Conservation (phyloP, 2,113 vertebrate genomes). For the Calidris pygmaea region DNA sequence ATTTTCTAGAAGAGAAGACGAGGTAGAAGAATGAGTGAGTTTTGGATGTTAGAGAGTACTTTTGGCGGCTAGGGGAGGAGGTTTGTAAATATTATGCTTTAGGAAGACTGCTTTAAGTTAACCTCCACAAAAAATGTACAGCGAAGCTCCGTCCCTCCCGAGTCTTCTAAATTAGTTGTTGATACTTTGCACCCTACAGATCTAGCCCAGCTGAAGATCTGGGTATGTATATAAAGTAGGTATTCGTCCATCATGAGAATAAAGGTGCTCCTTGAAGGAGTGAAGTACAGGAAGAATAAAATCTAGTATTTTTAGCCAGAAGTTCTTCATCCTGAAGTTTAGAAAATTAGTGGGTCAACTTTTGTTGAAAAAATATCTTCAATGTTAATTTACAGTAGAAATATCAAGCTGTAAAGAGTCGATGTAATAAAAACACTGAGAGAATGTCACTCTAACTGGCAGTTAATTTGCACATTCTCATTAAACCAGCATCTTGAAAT, state of each 20-base stretch:
- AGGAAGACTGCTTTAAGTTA: neutral
- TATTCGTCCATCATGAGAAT: neutral
- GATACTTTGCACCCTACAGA: neutral
- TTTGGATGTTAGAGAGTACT: neutral
- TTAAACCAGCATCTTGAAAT: constrained; percentile 48
- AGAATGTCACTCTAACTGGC: constrained; percentile 4
- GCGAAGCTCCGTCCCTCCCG: fast-evolving
- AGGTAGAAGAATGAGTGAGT: neutral
- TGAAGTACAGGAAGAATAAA: neutral
- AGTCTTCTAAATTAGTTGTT: neutral
- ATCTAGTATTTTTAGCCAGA: neutral
- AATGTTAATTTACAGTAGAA: neutral
- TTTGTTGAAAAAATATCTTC: neutral
- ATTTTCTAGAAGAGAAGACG: neutral
- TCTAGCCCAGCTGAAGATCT: neutral
- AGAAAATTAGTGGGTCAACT: neutral
- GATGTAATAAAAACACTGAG: constrained; percentile 1
- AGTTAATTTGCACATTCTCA: constrained; percentile 39
- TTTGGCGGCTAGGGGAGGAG: neutral
- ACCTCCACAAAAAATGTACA: neutral
- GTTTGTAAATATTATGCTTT: neutral
- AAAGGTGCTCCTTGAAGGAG: neutral
- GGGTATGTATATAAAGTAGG: neutral
- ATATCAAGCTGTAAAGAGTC: neutral
- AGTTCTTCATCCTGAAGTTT: neutral